Conservation (phyloP, 1,140 invertebrate species). For the Micrasema longulum region DNA sequence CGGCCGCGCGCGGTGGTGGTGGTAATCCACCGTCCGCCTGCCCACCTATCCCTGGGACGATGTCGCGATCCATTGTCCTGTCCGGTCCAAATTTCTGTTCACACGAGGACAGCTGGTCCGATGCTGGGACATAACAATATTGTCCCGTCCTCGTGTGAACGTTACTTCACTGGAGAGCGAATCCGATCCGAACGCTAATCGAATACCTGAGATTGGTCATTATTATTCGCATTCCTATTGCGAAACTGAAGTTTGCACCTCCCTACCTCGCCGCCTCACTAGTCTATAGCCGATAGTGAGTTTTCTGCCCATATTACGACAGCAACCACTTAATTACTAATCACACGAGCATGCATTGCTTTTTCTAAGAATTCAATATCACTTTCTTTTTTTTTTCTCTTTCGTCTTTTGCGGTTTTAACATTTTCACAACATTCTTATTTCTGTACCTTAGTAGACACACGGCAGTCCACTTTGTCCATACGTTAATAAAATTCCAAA, state of each 20-base stretch:
- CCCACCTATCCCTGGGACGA: background rate
- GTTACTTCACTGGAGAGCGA: slow-evolving; percentile 1
- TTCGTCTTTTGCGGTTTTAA: background rate
- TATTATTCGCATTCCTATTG: slow-evolving; percentile 20
- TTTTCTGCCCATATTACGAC: background rate
- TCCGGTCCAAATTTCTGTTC: too few species aligned
- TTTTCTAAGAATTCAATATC: slow-evolving; percentile 6
- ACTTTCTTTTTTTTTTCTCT: background rate
- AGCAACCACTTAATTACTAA: too few species aligned
- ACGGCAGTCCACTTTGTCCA: too few species aligned
- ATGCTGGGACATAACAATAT: too few species aligned
- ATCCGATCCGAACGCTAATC: slow-evolving; percentile 9
- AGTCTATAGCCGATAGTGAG: background rate
- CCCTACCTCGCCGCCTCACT: too few species aligned
- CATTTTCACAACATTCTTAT: background rate
- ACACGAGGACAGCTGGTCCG: too few species aligned
- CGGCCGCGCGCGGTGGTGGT: background rate
- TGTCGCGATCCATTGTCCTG: too few species aligned
- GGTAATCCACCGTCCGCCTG: background rate
- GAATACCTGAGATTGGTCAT: slow-evolving; percentile 5
- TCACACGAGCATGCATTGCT: background rate
- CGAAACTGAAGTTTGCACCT: slow-evolving; percentile 8
- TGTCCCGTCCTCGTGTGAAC: too few species aligned
- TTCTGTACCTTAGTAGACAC: too few species aligned
- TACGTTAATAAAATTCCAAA: too few species aligned